Evolutionary conservation across 1,140 invertebrate genomes (phyloP).

Genomic region (Polypedilum pembai): DNA sequence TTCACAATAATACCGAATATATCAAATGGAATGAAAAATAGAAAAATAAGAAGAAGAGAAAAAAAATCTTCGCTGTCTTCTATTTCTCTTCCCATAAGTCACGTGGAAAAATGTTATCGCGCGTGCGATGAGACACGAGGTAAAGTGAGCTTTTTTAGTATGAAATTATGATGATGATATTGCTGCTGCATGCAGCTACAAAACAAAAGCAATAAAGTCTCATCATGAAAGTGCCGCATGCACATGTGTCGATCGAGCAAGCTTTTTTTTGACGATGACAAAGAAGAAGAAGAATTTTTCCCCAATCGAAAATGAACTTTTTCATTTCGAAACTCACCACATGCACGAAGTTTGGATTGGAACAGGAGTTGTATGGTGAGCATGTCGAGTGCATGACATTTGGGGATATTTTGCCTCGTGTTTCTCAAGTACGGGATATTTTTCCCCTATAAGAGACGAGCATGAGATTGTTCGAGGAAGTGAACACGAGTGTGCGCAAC

Average conservation of each 20-base stretch:
- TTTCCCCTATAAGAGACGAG: neutral
- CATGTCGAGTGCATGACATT: neutral
- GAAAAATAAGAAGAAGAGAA: neutral
- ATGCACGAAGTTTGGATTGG: neutral
- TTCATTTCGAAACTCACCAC: neutral
- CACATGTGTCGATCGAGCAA: neutral
- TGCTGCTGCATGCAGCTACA: no score
- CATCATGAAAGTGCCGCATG: neutral
- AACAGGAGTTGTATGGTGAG: neutral
- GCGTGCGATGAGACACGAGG: conserved; percentile 29
- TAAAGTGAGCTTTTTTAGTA: no score
- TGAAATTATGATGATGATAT: no score
- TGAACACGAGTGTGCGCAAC: neutral
- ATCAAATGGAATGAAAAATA: conserved; percentile 9
- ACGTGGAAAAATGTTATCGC: conserved; percentile 33
- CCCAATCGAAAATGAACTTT: conserved; percentile 16
- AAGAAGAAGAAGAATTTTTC: neutral
- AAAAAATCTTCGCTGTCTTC: neutral
- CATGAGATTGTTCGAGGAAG: neutral
- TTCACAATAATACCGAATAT: conserved; percentile 15
- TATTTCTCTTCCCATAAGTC: conserved; percentile 29
- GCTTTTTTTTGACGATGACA: neutral
- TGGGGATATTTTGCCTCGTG: neutral
- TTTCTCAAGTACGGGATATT: neutral
- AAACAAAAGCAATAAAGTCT: neutral